Base-by-base conservation (phyloP, 2,888 invertebrate genomes). In the Laothoe populi region DNA sequence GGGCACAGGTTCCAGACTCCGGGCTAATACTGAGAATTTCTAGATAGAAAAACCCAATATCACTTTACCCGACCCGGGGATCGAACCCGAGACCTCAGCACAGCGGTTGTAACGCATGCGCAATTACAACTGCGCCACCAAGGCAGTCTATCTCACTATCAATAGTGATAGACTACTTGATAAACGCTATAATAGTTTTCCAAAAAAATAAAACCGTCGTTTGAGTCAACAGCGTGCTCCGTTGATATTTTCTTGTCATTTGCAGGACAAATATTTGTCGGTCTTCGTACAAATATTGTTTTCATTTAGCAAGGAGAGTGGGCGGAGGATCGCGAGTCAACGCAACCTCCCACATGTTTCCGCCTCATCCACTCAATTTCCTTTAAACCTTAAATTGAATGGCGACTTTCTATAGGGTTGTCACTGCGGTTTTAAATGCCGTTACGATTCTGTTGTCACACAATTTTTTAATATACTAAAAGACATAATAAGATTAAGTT, bases 311-410 rank as follows among this genome's bases (percentile, higher is more conserved):
- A 19, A 44, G 8, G 42, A 44, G 8, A 7, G 44, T 19, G 19
- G 44, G 2, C 10, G 59, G 53, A 63, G 45, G 40, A 35, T 11
- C 21, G 49, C n/a, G 21, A 45, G 46, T 38, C 13, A 23, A 26
- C 13, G 19, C 13, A 13, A 11, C 16, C 26, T 5, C 16, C 19
- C 5, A 44, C 42, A 13, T 31, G 42, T 10, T 19, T 23, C 42
- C 19, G 26, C 21, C 63, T 65, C 62, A 57, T 69, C 64, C 57
- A 71, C 66, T 67, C 70, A 68, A 73, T 72, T 72, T 71, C 70
- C 68, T 68, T 62, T 67, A 70, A 71, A 66, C 65, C 64, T 64
- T 66, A 69, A 71, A 71, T 70, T 73, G 67, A 69, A 70, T 64
- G 65, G 62, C 66, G 65, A 69, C 65, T n/a, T 21, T 13, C 57